Base-by-base conservation (phyloP, 1,140 invertebrate species). In the Radopholus similis region DNA sequence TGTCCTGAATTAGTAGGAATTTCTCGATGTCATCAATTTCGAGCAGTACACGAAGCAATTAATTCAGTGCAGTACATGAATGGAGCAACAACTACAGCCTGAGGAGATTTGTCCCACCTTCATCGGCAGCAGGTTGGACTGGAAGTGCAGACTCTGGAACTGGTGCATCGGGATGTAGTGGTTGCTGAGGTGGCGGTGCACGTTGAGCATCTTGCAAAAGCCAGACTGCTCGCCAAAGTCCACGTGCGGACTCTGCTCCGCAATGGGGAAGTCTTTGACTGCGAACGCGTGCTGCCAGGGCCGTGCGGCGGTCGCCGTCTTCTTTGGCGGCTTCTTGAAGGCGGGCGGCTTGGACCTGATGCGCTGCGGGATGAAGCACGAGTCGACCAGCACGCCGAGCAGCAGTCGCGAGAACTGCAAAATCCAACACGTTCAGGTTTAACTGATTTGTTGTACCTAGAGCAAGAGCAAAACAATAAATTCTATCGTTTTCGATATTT, bases 81-180 rank as follows among this genome's bases (percentile, higher is more conserved):
- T 56, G 42, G 13, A 47, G 13, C 42, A 4, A 4, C 23, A 47
- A 47, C 6, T 21, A 1, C 15, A 15, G 13, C n/a, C 6, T n/a
- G n/a, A 47, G 26, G 13, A 0, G 26, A 47, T 21, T 1, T 57
- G 34, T 32, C 30, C 3, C 18, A 75, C 73, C 21, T 58, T 78
- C 70, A 77, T 71, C 0, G 73, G 73, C 28, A 75, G 32, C 5
- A 37, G 28, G 28, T 69, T 9, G 35, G 34, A 30, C 18, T 59
- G 54, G 35, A 75, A 75, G 35, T 56, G 51, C 11, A 77, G 44
- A 44, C 62, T 26, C 37, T 77, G 55, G 44, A 78, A 75, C 64
- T 75, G 56, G 64, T 78, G 76, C 4, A 58, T 26, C 8, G 4
- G 18, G 11, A 53, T 75, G 34, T 62, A 62, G 8, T 65, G 21